Evolutionary conservation across 2,797 vertebrate genomes (phyloP).

Genomic region (Poecilia picta): DNA sequence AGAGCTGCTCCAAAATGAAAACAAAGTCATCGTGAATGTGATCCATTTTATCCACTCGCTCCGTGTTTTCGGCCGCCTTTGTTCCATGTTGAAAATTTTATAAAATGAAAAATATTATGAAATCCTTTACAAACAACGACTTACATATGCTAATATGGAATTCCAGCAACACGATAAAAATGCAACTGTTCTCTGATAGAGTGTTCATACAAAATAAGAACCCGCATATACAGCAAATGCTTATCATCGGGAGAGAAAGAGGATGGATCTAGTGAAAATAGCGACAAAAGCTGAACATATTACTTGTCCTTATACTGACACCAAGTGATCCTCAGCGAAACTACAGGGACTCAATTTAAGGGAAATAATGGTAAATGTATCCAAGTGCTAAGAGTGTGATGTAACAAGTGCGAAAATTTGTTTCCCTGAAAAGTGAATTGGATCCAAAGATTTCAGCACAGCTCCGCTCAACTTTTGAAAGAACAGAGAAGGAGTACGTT

Average conservation of each 20-base stretch:
- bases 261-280: conserved; percentile 15
- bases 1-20: conserved; percentile 36
- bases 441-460: not conserved
- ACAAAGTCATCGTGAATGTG: conserved; percentile 13
- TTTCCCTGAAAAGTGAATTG: not conserved
- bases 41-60: conserved; percentile 19
- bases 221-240: too few species aligned
- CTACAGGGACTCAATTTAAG: conserved; percentile 20
- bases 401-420: not conserved
- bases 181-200: not conserved
- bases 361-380: not conserved
- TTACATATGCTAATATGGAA: not conserved
- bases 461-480: too few species aligned
- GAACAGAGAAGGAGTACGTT: too few species aligned
- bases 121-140: not conserved
- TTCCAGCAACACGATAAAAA: not conserved
- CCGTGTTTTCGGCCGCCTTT: conserved; percentile 43
- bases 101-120: not conserved
- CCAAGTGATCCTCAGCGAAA: conserved; percentile 49
- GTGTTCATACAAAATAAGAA: not conserved
- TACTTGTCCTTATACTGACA: conserved; percentile 61
- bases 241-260: not conserved
- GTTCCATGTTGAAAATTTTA: conserved; percentile 50
- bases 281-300: not conserved
- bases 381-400: not conserved